Conservation (phyloP, 2,797 vertebrate genomes). For the Sebastes cheni region DNA sequence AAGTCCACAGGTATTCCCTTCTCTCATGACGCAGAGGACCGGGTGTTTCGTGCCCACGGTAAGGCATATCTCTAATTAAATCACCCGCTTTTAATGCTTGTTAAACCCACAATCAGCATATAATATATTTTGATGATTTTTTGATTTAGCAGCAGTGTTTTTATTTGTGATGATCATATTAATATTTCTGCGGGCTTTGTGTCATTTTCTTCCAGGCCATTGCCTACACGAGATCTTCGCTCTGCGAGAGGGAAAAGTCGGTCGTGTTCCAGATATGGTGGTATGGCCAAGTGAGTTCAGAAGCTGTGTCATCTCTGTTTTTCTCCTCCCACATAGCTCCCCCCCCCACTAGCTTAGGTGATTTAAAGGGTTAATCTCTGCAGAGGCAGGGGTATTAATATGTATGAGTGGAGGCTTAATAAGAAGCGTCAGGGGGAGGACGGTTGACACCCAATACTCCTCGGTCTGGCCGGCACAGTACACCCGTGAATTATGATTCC, state of each 20-base stretch:
- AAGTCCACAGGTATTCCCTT: conserved; percentile 88
- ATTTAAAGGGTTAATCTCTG: conserved; percentile 81
- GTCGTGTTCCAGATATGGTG: conserved; percentile 94
- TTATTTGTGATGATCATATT: neutral
- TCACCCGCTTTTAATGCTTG: neutral
- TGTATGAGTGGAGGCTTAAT: conserved; percentile 82
- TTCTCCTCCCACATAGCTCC: conserved; percentile 39
- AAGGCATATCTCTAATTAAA: conserved; percentile 52
- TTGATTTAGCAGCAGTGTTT: neutral
- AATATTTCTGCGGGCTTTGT: neutral
- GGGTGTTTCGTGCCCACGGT: conserved; percentile 95
- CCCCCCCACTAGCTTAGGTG: conserved; percentile 36
- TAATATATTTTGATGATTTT: neutral
- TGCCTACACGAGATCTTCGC: conserved; percentile 98
- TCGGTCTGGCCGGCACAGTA: conserved; percentile 48
- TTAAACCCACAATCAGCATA: neutral
- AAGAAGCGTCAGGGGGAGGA: conserved; percentile 73
- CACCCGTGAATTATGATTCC: conserved; percentile 72
- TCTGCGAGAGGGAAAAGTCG: conserved; percentile 94
- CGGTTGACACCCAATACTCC: conserved; percentile 70
- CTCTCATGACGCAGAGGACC: conserved; percentile 92
- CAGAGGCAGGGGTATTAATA: conserved; percentile 78
- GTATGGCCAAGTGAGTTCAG: conserved; percentile 95
- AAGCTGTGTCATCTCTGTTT: conserved; percentile 30
- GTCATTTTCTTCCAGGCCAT: conserved; percentile 85